phyloP scores from a whole-genome alignment of 2,113 vertebrate species.

The Macheiramphus alcinus region DNA sequence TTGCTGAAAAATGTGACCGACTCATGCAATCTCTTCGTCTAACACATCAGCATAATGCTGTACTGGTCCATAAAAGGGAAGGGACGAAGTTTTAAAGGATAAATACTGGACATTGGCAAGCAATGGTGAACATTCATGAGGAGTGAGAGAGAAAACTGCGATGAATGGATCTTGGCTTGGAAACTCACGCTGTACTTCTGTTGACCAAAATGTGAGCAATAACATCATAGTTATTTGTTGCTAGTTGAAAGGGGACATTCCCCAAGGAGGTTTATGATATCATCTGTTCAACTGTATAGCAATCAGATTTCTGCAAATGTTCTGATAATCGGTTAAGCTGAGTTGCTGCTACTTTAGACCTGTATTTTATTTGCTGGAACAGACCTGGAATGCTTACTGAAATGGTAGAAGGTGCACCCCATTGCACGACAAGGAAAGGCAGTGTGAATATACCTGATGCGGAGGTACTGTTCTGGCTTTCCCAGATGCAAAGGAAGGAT shows the following conservation, averaged over 20 bases:
- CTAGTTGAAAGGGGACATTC: neutral
- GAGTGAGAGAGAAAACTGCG: neutral
- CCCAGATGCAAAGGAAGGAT: neutral
- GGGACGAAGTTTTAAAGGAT: neutral
- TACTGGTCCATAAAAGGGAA: neutral
- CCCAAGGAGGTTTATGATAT: neutral
- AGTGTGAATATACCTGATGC: neutral
- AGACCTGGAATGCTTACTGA: neutral
- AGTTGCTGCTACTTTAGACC: neutral
- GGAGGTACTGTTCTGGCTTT: neutral
- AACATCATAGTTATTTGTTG: neutral
- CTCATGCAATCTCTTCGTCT: neutral
- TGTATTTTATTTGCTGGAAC: neutral
- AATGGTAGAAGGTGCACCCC: neutral
- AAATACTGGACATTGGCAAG: neutral
- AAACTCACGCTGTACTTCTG: neutral
- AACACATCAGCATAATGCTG: neutral
- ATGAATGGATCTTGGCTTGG: neutral
- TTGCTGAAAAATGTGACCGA: conserved; percentile 33
- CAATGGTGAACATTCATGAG: neutral
- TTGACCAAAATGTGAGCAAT: neutral
- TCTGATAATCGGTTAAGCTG: neutral
- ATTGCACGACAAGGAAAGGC: neutral
- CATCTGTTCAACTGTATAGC: neutral
- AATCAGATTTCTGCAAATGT: neutral